Evolutionary conservation across 53 echinoderm and acorn worm genomes (phyloP), one percentile per base, ranked within the genome.

Genomic region (Holothuria scabra): DNA sequence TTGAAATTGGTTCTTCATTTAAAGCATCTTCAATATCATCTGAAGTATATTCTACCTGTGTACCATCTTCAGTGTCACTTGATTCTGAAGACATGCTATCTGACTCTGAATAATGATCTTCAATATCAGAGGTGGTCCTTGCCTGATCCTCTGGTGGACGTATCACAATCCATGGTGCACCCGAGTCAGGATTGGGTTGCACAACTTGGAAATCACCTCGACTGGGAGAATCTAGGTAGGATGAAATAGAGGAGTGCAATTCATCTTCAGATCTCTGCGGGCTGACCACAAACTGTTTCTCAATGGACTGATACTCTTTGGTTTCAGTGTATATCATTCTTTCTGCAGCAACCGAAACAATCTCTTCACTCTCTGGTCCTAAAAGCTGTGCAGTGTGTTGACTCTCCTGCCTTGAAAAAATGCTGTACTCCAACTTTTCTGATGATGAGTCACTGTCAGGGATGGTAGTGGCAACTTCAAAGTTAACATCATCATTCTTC

Each of bases 21-120:
- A 84, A 37, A 20, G 76, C 84, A 32, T 84, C 84, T 18, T 88
- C 84, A 25, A 76, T 56, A 38, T 88, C 88, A 84, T 78, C 76
- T 37, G 75, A 65, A 25, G 88, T 88, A 57, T 76, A 66, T 22
- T 38, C 65, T 30, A 61, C 34, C 25, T 56, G 20, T 24, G 65
- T 75, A 38, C 65, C 56, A 28, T 12, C 60, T 34, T 65, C 85
- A 8, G 13, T 63, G 81, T 81, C 83, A 63, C 62, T 74, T 21
- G 72, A 63, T 12, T 64, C 46, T 12, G 38, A 25, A 9, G 82
- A 81, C 19, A 41, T 24, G 25, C 24, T 63, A 24, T 46, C 46
- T 33, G 48, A 25, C 32, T 2, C 59, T 79, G 28, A 55, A 14
- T 33, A 0, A 24, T 31, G 21, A 25, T 21, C 34, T 81, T 81